phyloP scores from a whole-genome alignment of 2,797 vertebrate genomes.

The Sebastes reedi region DNA sequence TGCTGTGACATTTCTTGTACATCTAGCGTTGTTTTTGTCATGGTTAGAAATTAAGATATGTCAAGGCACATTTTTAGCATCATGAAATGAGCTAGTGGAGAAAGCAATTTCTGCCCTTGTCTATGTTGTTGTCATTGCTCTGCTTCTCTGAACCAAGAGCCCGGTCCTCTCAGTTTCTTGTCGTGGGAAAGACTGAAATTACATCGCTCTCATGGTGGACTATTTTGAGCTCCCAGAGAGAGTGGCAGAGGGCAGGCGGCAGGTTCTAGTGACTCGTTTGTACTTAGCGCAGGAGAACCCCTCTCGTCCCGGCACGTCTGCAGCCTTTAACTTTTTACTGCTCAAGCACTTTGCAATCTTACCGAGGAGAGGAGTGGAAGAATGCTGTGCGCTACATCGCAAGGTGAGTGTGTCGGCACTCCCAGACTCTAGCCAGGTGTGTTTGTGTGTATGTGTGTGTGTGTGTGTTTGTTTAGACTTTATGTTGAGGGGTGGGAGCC shows the following conservation, averaged over 20 bases:
- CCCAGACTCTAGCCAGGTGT: conserved; percentile 65
- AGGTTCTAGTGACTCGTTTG: conserved; percentile 78
- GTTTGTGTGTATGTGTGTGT: conserved; percentile 13
- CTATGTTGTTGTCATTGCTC: conserved; percentile 69
- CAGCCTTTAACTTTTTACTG: conserved; percentile 64
- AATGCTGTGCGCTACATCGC: conserved; percentile 84
- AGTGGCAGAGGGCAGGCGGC: conserved; percentile 83
- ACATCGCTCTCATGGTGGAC: conserved; percentile 84
- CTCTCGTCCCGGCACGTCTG: conserved; percentile 67
- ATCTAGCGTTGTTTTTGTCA: conserved; percentile 1
- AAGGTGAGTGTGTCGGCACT: conserved; percentile 80
- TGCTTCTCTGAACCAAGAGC: conserved; percentile 66
- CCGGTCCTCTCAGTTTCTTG: conserved; percentile 65
- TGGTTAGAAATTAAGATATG: neutral
- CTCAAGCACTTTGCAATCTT: conserved; percentile 51
- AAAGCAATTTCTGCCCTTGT: conserved; percentile 39
- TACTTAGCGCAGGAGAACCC: conserved; percentile 75
- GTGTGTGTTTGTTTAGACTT: conserved; percentile 48
- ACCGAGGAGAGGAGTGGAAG: conserved; percentile 73
- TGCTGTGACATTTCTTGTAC: conserved; percentile 27
- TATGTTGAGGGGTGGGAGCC: conserved; percentile 13
- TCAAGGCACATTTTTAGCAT: conserved; percentile 5
- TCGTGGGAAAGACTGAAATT: conserved; percentile 90
- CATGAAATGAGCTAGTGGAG: conserved; percentile 14
- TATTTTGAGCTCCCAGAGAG: conserved; percentile 87